Evolutionary conservation across 2,888 invertebrate genomes (phyloP).

Genomic region (Lutraria lutraria): DNA sequence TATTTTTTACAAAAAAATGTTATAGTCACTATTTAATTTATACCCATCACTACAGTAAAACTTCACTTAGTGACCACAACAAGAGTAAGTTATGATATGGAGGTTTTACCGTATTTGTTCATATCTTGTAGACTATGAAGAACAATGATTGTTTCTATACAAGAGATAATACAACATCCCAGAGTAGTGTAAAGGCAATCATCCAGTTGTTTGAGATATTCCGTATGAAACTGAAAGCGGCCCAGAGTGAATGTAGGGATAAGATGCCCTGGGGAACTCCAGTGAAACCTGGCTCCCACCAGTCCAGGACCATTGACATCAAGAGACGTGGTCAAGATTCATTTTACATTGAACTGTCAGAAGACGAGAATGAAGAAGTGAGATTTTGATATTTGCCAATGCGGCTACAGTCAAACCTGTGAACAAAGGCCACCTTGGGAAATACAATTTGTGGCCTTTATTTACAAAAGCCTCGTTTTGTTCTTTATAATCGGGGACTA

Average conservation of each 20-base stretch:
- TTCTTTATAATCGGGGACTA: too few species aligned
- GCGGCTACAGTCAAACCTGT: too few species aligned
- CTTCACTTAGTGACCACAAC: background rate
- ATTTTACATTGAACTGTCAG: conserved; percentile 42
- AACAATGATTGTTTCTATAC: conserved; percentile 31
- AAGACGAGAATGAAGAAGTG: conserved; percentile 35
- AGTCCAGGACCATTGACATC: conserved; percentile 69
- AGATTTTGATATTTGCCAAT: background rate
- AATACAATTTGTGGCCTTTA: too few species aligned
- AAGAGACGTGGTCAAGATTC: conserved; percentile 66
- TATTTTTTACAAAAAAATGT: background rate
- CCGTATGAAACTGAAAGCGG: conserved; percentile 60
- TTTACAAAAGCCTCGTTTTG: too few species aligned
- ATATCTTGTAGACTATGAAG: background rate
- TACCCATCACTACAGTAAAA: background rate
- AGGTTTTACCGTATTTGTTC: conserved; percentile 34
- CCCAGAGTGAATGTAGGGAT: conserved; percentile 56
- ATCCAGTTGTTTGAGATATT: conserved; percentile 73
- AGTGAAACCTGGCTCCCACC: conserved; percentile 74
- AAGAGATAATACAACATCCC: conserved; percentile 40
- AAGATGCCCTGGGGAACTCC: conserved; percentile 72
- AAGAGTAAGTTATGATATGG: background rate
- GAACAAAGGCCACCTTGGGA: too few species aligned
- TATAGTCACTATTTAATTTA: background rate
- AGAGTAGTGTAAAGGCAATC: conserved; percentile 69